These are phyloP conservation scores for Cantharis rufa DNA, from an alignment of 2,888 invertebrate genomes.

Conservation along the genomic window DNA sequence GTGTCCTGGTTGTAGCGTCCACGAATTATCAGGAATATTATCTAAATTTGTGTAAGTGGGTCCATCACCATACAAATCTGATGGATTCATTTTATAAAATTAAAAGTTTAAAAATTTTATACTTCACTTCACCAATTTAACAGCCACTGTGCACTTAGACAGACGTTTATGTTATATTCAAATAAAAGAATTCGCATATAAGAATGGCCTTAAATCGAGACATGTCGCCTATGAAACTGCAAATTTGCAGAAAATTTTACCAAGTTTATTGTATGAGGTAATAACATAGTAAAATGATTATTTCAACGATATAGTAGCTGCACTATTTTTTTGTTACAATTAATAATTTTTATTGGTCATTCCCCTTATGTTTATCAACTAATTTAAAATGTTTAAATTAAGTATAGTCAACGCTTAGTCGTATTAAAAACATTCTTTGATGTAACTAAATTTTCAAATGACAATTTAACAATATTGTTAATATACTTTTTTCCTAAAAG, in stretches of 20 bases:
- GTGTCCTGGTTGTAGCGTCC: neutral
- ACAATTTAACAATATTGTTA: neutral
- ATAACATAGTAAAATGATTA: neutral
- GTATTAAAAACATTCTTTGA: neutral
- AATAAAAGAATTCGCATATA: neutral
- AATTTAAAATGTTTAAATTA: neutral
- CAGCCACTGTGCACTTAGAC: neutral
- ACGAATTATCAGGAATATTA: neutral
- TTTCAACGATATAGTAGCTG: neutral
- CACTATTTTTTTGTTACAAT: neutral
- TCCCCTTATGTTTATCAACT: neutral
- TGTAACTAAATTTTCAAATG: neutral
- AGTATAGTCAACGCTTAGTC: neutral
- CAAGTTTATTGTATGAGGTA: neutral
- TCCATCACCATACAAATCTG: neutral
- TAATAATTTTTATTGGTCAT: neutral
- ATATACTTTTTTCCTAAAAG: neutral
- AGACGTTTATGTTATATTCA: no score
- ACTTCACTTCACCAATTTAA: neutral
- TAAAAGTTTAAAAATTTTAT: neutral
- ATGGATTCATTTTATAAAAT: neutral
- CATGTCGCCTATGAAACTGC: neutral
- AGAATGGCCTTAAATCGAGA: neutral
- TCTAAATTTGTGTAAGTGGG: neutral
- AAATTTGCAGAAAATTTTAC: neutral